Percentiles rank a stretch among this genome's conserved stretches.
Conservation (phyloP, 2,797 vertebrate genomes). For the Spea hammondii region DNA sequence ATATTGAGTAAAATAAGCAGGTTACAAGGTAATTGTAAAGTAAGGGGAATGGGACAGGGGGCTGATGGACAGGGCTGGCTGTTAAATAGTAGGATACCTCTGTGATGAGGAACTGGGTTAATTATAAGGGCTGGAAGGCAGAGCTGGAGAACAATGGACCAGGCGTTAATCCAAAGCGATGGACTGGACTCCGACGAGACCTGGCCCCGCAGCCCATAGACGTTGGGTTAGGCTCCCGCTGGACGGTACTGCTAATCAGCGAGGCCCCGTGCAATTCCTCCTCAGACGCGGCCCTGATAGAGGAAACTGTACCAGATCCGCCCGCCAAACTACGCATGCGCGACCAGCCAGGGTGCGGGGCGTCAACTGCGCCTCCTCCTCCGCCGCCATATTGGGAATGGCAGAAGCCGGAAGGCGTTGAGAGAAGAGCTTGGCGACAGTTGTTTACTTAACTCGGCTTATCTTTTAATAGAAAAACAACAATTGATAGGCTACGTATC, state of each 20-base stretch:
- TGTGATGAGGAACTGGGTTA: not conserved
- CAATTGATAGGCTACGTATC: not conserved
- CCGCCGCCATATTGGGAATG: slow-evolving; percentile 28
- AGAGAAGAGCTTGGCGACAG: not conserved
- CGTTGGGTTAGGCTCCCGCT: not conserved
- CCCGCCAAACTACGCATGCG: slow-evolving; percentile 64
- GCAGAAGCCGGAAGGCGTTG: not conserved
- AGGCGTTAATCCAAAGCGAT: not conserved
- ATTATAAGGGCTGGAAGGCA: not conserved
- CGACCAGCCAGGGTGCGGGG: slow-evolving; percentile 46
- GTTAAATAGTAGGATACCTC: too few relatives aligned
- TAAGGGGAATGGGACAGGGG: too few relatives aligned
- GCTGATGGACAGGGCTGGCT: too few relatives aligned
- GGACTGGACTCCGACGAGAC: not conserved
- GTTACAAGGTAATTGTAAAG: too few relatives aligned
- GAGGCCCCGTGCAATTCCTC: slow-evolving; percentile 33
- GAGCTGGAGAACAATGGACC: not conserved
- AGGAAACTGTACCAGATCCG: slow-evolving; percentile 64
- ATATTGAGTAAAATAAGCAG: not conserved
- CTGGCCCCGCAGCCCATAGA: not conserved
- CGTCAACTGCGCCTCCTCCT: not conserved
- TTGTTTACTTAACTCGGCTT: too few relatives aligned
- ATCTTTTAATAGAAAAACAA: not conserved
- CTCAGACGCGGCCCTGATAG: slow-evolving; percentile 47
- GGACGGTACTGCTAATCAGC: not conserved